These are phyloP conservation scores for Platygyra sinensis DNA, from an alignment of 64 coral and sea anemone species.

Conservation along the genomic window DNA sequence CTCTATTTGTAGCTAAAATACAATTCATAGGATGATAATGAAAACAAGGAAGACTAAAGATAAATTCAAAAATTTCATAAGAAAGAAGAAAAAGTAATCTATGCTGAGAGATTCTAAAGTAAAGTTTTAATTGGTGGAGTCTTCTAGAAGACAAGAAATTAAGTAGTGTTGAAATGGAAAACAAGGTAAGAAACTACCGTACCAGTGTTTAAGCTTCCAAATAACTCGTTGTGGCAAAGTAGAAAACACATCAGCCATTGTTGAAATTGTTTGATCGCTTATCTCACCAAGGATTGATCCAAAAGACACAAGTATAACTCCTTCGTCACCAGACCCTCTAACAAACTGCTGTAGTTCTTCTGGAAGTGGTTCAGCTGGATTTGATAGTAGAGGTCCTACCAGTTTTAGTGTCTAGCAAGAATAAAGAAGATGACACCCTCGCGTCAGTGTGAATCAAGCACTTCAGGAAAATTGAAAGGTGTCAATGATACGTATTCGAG, in stretches of 20 bases:
- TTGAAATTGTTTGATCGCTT: background rate
- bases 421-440: background rate
- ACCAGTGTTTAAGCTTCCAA: conserved; percentile 13
- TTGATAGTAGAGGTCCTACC: conserved; percentile 43
- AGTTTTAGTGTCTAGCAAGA: background rate
- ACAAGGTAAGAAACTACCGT: background rate
- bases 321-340: conserved; percentile 20
- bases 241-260: conserved; percentile 38
- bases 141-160: no score
- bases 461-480: no score
- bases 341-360: conserved; percentile 46
- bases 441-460: no score
- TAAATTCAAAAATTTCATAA: no score
- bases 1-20: no score
- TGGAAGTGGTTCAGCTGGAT: conserved; percentile 50
- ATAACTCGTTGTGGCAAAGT: conserved; percentile 1
- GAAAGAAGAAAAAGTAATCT: no score
- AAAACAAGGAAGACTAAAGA: no score
- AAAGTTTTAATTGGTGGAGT: no score
- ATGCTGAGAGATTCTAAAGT: no score
- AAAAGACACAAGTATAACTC: conserved; percentile 56
- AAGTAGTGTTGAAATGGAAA: background rate
- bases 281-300: conserved; percentile 45
- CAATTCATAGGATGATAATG: no score
- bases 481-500: no score